Conservation (phyloP, 2,888 invertebrate species). For the Theretra japonica region DNA sequence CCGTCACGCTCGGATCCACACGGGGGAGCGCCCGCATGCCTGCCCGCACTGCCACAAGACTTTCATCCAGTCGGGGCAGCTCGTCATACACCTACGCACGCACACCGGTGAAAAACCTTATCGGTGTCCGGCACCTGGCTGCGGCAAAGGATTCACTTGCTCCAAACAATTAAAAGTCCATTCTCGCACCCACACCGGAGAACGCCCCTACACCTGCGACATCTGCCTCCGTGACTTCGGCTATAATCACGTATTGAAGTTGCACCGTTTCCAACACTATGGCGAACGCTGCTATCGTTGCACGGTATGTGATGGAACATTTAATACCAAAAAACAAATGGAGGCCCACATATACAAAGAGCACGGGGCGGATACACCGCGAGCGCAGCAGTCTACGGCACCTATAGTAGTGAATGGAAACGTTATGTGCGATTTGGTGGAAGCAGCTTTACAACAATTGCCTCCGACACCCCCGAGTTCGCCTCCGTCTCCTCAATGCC, state of each 20-base stretch:
- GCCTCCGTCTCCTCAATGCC: slow-evolving; percentile 77
- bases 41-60: slow-evolving; percentile 95
- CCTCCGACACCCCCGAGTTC: slow-evolving; percentile 86
- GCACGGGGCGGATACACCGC: slow-evolving; percentile 82
- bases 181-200: slow-evolving; percentile 95
- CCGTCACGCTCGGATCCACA: slow-evolving; percentile 95
- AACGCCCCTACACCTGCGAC: slow-evolving; percentile 95
- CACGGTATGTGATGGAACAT: slow-evolving; percentile 95
- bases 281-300: slow-evolving; percentile 97
- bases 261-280: slow-evolving; percentile 95
- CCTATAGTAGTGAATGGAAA: slow-evolving; percentile 65
- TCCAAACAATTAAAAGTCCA: slow-evolving; percentile 96
- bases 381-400: slow-evolving; percentile 62
- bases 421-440: slow-evolving; percentile 77
- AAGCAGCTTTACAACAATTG: slow-evolving; percentile 77
- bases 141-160: slow-evolving; percentile 96
- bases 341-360: slow-evolving; percentile 91
- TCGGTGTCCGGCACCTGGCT: slow-evolving; percentile 90
- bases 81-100: slow-evolving; percentile 95
- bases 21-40: slow-evolving; percentile 95
- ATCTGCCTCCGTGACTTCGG: slow-evolving; percentile 96
- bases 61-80: slow-evolving; percentile 95
- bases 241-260: slow-evolving; percentile 95
- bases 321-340: slow-evolving; percentile 95
- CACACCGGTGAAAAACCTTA: slow-evolving; percentile 96